Base-by-base conservation (phyloP, 2,113 vertebrate species). In the Zosterops hypoxanthus region DNA sequence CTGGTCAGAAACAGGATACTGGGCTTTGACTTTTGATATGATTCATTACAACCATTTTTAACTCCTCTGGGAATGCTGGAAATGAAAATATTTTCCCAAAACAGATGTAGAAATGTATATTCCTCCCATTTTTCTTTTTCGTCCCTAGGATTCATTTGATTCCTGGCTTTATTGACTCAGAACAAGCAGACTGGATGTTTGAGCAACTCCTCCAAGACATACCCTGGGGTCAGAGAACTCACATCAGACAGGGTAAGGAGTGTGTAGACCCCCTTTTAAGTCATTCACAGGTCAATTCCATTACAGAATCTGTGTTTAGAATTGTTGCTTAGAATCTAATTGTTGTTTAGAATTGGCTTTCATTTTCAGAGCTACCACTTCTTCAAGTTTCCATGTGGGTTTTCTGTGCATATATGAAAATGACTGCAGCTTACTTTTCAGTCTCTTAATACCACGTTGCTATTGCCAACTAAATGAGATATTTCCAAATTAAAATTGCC, bases 191-290 rank as follows among this genome's bases (percentile, higher is more conserved):
- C 97, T 98, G 99, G 98, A 98, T 99, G 92, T 98, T 99, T 96
- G 98, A 98, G 87, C 98, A 98, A 3, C 98, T 99, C 52, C 95
- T 98, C 9, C 97, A 93, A 42, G 99, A 99, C 80, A 90, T 99
- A 60, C 99, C 99, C 25, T 99, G 99, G 99, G 98, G 98, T 46
- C 99, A 99, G 97, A 98, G 99, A 96, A 98, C 98, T 29, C 99
- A 99, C 94, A 33, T 98, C 96, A 98, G 98, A 78, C 98, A 98
- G 21, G 98, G 99, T 99, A 69, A 94, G 86, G 65, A 8, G 11
- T 59, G n/a, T 33, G 18, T 19, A 28, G 34, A 29, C 8, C 64
- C 34, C 6, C 24, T 72, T 69, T 78, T 33, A 25, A 46, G 47
- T 73, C 65, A 47, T 69, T 82, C 33, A 53, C 26, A 18, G 64